Percentiles rank a stretch among this genome's conserved stretches.
Evolutionary conservation across 1,140 invertebrate species (phyloP).

Genomic region (Hermetia illucens): DNA sequence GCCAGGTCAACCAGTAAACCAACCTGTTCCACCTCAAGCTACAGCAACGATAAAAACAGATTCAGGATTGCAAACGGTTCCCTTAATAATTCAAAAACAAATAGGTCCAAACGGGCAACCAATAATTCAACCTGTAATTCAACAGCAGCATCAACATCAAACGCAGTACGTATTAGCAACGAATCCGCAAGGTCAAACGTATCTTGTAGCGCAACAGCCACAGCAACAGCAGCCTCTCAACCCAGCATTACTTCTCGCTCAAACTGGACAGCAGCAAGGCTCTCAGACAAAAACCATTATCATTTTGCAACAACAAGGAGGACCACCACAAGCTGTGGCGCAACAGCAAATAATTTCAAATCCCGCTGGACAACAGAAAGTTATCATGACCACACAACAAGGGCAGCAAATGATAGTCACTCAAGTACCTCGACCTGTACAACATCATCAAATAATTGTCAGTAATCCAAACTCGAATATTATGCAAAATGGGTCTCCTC

Average conservation of each 20-base stretch:
- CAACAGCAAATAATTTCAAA: constrained; percentile 18
- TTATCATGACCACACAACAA: constrained; percentile 49
- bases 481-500: not conserved
- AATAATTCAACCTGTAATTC: constrained; percentile 11
- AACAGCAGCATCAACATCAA: constrained; percentile 7
- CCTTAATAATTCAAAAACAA: constrained; percentile 34
- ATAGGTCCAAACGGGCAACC: constrained; percentile 21
- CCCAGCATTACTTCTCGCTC: constrained; percentile 26
- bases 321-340: constrained; percentile 17
- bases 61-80: constrained; percentile 31
- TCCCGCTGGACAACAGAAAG: constrained; percentile 31
- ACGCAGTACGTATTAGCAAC: constrained; percentile 27
- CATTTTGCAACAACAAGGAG: constrained; percentile 47
- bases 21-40: constrained; percentile 22
- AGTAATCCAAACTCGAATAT: constrained; percentile 12
- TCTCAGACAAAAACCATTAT: constrained; percentile 54
- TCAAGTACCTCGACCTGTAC: constrained; percentile 24
- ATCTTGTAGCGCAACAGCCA: constrained; percentile 43
- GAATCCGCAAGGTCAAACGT: constrained; percentile 34
- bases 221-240: constrained; percentile 19
- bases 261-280: constrained; percentile 32
- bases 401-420: constrained; percentile 49
- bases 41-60: constrained; percentile 30
- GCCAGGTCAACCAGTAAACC: constrained; percentile 12
- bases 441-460: constrained; percentile 24